Evolutionary conservation across 1,140 invertebrate genomes (phyloP).

Genomic region (Brachionus calyciflorus): DNA sequence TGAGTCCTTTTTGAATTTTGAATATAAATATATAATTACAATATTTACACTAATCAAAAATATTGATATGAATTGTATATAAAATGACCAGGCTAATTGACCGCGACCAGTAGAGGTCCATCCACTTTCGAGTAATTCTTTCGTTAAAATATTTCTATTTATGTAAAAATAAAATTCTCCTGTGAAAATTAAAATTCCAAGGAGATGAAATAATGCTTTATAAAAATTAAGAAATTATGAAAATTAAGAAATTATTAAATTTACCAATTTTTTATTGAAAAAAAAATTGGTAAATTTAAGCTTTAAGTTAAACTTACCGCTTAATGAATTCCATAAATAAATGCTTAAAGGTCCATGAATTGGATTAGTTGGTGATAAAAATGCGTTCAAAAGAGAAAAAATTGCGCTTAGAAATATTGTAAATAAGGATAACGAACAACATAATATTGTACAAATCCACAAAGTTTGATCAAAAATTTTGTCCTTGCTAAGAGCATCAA

Average conservation of each 20-base stretch:
- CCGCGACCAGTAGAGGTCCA: slow-evolving; percentile 2
- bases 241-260: no score
- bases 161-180: slow-evolving; percentile 31
- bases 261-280: no score
- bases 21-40: background rate
- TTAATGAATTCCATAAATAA: slow-evolving; percentile 12
- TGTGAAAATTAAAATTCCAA: background rate
- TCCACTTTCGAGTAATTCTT: slow-evolving; percentile 5
- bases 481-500: slow-evolving; percentile 3
- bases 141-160: slow-evolving; percentile 6
- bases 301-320: background rate
- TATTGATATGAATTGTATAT: background rate
- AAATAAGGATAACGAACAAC: slow-evolving; percentile 14
- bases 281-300: no score
- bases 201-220: background rate
- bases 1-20: background rate
- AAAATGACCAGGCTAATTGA: slow-evolving; percentile 19
- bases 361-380: background rate
- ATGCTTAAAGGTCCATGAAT: slow-evolving; percentile 25
- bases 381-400: slow-evolving; percentile 7
- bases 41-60: background rate
- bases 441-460: slow-evolving; percentile 25
- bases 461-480: slow-evolving; percentile 24
- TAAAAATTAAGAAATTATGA: background rate
- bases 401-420: background rate